Evolutionary conservation across 2,113 vertebrate genomes (phyloP).

Genomic region (Mesocricetus auratus): DNA sequence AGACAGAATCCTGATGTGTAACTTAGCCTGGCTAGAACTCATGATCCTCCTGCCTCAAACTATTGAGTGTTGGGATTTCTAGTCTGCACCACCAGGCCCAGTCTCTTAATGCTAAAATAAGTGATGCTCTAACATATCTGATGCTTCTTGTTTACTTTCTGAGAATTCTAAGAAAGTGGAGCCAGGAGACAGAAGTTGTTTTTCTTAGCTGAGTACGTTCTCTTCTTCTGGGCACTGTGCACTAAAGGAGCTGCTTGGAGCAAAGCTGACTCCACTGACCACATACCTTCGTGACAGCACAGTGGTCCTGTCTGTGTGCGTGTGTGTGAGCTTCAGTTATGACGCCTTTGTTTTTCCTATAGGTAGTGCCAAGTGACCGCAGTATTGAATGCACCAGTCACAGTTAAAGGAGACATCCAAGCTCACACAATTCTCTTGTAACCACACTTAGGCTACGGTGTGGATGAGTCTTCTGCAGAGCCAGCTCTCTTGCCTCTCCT

Average conservation of each 20-base stretch:
- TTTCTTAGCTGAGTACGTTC: not conserved
- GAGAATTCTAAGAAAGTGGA: not conserved
- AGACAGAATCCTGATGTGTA: not conserved
- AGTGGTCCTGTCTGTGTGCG: not conserved
- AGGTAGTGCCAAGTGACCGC: not conserved
- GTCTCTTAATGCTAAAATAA: not conserved
- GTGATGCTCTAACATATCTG: not conserved
- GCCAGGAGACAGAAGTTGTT: not conserved
- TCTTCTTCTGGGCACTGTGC: constrained; percentile 36
- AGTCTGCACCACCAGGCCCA: not conserved
- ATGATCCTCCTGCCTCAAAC: not conserved
- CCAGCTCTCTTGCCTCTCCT: not conserved
- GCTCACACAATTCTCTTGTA: not conserved
- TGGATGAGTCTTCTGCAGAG: not conserved
- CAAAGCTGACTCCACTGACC: not conserved
- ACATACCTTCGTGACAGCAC: not conserved
- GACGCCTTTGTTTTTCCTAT: not conserved
- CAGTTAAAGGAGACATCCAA: not conserved
- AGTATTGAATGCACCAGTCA: not conserved
- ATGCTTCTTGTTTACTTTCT: not conserved
- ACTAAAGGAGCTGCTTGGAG: not conserved
- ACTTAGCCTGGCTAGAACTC: not conserved
- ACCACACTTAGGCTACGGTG: not conserved
- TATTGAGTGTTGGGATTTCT: not conserved
- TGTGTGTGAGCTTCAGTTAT: not conserved